Evolutionary conservation across 1,140 invertebrate genomes (phyloP).

Genomic region (Temnothorax nylanderi): DNA sequence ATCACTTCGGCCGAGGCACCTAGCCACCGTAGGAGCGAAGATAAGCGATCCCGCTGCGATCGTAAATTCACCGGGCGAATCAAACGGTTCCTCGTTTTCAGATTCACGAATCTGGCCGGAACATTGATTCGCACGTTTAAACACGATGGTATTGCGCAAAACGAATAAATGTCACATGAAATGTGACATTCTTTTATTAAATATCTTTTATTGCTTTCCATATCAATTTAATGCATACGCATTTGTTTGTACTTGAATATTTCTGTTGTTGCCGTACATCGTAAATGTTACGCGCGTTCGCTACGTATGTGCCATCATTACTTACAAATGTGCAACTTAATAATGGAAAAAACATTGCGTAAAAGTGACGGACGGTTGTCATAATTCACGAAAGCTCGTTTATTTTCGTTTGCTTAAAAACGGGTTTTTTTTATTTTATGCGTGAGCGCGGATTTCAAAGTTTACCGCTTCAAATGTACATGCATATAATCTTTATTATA

Average conservation of each 20-base stretch:
- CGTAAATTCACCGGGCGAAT: slow-evolving; percentile 46
- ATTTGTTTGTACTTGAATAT: not conserved
- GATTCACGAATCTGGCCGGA: not conserved
- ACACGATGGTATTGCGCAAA: not conserved
- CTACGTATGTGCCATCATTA: not conserved
- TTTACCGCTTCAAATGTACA: not conserved
- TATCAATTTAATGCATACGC: not conserved
- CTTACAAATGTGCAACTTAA: not conserved
- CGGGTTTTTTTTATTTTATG: not conserved
- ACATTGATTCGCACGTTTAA: not conserved
- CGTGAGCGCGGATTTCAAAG: not conserved
- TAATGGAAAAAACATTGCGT: not conserved
- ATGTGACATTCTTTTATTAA: not conserved
- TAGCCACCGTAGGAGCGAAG: not conserved
- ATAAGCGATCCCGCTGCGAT: slow-evolving; percentile 24
- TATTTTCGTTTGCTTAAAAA: slow-evolving; percentile 9
- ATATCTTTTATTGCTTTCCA: not conserved
- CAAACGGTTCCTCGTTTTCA: slow-evolving; percentile 4
- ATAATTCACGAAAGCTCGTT: not conserved
- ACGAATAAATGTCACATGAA: not conserved
- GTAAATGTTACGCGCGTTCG: not conserved
- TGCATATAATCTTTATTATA: not conserved
- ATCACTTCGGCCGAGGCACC: not conserved
- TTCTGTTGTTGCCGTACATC: not conserved
- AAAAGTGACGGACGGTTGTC: not conserved